Conservation (phyloP, 2,113 vertebrate species). For the Anolis carolinensis region DNA sequence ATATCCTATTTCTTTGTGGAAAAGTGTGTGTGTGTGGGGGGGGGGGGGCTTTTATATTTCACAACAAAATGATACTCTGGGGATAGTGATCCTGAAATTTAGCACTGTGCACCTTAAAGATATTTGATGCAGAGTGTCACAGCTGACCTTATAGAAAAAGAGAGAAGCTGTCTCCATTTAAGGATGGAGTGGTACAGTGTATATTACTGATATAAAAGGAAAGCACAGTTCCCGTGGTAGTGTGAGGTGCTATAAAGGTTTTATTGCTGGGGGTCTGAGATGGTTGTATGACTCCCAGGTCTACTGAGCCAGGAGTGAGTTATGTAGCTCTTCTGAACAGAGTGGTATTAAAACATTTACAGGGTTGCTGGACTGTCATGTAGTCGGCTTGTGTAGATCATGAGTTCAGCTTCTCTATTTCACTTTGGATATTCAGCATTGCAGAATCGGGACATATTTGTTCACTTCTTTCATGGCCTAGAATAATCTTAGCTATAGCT, state of each 20-base stretch:
- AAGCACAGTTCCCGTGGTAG: background rate
- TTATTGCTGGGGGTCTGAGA: conserved; percentile 8
- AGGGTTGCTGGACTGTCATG: background rate
- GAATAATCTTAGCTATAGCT: too few species aligned
- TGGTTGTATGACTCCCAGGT: conserved; percentile 16
- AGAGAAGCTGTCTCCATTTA: background rate
- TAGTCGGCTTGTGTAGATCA: background rate
- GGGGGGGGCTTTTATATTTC: background rate
- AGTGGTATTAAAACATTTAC: background rate
- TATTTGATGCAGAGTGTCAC: background rate
- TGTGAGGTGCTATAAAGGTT: conserved; percentile 18
- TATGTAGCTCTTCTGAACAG: background rate
- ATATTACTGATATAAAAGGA: conserved; percentile 4
- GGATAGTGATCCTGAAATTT: conserved; percentile 9
- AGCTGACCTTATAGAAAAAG: conserved; percentile 7
- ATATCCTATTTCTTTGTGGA: background rate
- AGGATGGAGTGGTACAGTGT: background rate
- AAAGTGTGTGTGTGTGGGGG: too few species aligned
- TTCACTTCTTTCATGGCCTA: background rate
- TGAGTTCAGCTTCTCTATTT: background rate
- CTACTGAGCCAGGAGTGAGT: background rate
- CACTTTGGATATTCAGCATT: background rate
- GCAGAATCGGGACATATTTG: background rate
- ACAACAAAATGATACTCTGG: background rate
- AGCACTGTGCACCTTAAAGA: background rate